Conservation (phyloP, 1,140 invertebrate species). For the Xylocopa sonorina region DNA sequence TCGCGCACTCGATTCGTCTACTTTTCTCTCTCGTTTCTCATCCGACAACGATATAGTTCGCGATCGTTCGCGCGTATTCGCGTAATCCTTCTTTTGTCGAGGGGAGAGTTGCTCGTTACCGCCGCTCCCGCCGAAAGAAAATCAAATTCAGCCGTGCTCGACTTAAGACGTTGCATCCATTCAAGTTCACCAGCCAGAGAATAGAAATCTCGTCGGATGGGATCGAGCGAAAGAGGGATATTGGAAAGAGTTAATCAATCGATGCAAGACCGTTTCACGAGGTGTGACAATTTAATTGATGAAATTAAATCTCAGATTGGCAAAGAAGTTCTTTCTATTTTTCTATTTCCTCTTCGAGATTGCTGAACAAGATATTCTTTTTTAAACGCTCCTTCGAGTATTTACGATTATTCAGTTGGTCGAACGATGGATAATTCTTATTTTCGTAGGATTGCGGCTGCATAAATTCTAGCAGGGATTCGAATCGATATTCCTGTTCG, state of each 20-base stretch:
- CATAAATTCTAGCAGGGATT: neutral
- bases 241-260: neutral
- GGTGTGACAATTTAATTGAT: no score
- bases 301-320: no score
- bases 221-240: neutral
- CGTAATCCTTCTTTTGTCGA: neutral
- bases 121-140: neutral
- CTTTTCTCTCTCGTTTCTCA: neutral
- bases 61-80: constrained; percentile 1
- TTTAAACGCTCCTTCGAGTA: no score
- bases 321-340: no score
- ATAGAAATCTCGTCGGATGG: neutral
- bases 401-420: neutral
- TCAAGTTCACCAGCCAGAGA: neutral
- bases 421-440: neutral
- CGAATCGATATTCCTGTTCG: constrained; percentile 10
- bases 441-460: neutral
- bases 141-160: constrained; percentile 10
- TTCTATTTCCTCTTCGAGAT: no score
- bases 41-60: neutral
- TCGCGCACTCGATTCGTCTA: neutral
- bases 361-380: no score
- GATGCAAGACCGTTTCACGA: neutral
- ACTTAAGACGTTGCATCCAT: constrained; percentile 19
- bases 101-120: constrained; percentile 7